These are phyloP conservation scores for Perca schrenkii DNA, from an alignment of 2,113 vertebrate genomes.

Conservation along the genomic window DNA sequence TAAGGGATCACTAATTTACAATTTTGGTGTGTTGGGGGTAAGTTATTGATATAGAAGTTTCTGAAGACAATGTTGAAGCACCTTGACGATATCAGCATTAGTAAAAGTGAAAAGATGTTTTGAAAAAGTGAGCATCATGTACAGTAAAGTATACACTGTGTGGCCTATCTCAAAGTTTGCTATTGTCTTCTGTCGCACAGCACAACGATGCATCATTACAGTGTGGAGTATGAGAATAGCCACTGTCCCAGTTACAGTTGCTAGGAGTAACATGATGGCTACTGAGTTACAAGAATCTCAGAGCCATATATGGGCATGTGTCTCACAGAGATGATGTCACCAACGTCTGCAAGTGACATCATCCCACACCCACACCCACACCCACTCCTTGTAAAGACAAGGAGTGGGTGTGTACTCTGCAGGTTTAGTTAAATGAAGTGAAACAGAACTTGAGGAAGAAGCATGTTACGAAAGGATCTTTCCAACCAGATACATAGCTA, in stretches of 20 bases:
- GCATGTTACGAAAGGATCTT: conserved; percentile 1
- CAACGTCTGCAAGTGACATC: conserved; percentile 16
- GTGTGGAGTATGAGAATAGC: conserved; percentile 6
- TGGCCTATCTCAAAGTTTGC: neutral
- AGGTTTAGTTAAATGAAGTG: neutral
- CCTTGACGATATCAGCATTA: neutral
- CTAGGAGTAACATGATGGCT: neutral
- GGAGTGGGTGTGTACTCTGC: conserved; percentile 51
- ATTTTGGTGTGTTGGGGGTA: neutral
- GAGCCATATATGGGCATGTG: conserved; percentile 73
- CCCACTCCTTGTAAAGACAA: too few species aligned
- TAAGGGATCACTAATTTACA: conserved; percentile 20
- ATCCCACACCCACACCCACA: too few species aligned
- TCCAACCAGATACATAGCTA: neutral
- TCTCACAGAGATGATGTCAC: conserved; percentile 81
- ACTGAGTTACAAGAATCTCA: conserved; percentile 20
- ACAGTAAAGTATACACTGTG: neutral
- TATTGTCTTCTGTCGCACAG: neutral
- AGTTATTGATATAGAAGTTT: conserved; percentile 16
- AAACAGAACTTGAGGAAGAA: conserved; percentile 23
- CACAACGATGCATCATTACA: conserved; percentile 22
- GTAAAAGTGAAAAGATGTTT: conserved; percentile 25
- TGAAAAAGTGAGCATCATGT: neutral
- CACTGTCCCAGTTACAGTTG: neutral
- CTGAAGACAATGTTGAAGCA: neutral